Evolutionary conservation across 53 echinoderm and acorn worm species (phyloP), one percentile per base, ranked within the genome.

Genomic region (Actinopyga echinites): DNA sequence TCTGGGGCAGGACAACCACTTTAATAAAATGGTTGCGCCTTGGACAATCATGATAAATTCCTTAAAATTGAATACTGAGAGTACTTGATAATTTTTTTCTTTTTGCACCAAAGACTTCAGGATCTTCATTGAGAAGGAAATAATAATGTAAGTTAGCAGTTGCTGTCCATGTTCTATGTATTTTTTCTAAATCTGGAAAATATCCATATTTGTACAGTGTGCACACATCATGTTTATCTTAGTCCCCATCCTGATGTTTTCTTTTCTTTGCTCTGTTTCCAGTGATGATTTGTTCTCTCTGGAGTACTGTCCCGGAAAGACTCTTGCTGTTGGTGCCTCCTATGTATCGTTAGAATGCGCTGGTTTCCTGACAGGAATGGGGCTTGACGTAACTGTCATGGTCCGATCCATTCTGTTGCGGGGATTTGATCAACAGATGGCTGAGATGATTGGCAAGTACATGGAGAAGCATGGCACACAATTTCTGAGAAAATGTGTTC

Each of bases 331-430:
- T 31, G 97, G 97, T 64, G 97, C 97, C 2, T 97, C 97, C n/a
- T 97, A 97, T 36, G 97, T 97, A 26, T 93, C 97, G 2, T 65
- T 97, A 28, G 97, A 97, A 69, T 97, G 97, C 67, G 97, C 97
- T 13, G 97, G 97, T 11, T 97, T 97, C 87, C 85, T 97, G 6
- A 88, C 90, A 0, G 97, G 97, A 8, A 94, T 97, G 57, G 97
- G 97, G n/a, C 86, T 91, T 19, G 94, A 97, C 25, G 94, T 92
- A 1, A 94, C 97, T 0, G 94, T 97, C 83, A 94, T 94, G 97
- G 97, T 97, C 2, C 90, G 97, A 1, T 97, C 94, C 40, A 97
- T 97, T 52, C 85, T 97, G 3, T 89, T 97, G 29, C 79, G 97
- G 23, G 94, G 97, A 15, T 97, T 97, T 32, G 97, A 97, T 56